Percentiles rank a stretch among this genome's conserved stretches.
These are phyloP conservation scores for Idaea aversata DNA, from an alignment of 2,888 invertebrate species.

Conservation along the genomic window DNA sequence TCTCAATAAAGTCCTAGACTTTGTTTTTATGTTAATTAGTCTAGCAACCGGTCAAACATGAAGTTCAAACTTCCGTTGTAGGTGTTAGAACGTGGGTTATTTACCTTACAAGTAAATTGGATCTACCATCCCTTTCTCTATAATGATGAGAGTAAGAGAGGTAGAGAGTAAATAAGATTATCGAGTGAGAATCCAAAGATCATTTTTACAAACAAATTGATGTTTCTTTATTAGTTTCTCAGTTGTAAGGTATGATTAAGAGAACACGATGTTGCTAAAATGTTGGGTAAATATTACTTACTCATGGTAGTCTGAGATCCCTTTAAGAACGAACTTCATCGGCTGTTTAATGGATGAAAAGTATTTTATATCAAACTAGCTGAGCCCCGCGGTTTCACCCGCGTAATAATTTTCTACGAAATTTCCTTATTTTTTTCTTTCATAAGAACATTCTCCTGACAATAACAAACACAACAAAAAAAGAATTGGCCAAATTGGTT, in stretches of 20 bases:
- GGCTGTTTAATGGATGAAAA: too few species aligned
- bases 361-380: too few species aligned
- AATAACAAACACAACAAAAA: too few species aligned
- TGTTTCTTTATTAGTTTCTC: conserved; percentile 36
- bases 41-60: conserved; percentile 54
- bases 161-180: conserved; percentile 22
- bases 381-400: too few species aligned
- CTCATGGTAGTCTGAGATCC: conserved; percentile 32
- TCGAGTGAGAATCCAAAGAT: conserved; percentile 44
- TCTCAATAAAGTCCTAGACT: conserved; percentile 29
- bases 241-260: conserved; percentile 35
- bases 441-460: too few species aligned
- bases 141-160: conserved; percentile 29
- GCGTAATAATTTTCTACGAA: too few species aligned
- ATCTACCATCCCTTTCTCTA: conserved; percentile 20
- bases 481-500: too few species aligned
- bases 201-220: conserved; percentile 50
- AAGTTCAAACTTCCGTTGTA: conserved; percentile 64
- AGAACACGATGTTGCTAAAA: conserved; percentile 38
- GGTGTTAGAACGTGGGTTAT: conserved; percentile 57
- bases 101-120: conserved; percentile 9
- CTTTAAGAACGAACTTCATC: too few species aligned
- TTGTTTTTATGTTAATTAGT: conserved; percentile 76
- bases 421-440: too few species aligned
- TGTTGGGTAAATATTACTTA: conserved; percentile 30